phyloP scores from a whole-genome alignment of 2,888 invertebrate genomes.

The Coleophora deauratella region DNA sequence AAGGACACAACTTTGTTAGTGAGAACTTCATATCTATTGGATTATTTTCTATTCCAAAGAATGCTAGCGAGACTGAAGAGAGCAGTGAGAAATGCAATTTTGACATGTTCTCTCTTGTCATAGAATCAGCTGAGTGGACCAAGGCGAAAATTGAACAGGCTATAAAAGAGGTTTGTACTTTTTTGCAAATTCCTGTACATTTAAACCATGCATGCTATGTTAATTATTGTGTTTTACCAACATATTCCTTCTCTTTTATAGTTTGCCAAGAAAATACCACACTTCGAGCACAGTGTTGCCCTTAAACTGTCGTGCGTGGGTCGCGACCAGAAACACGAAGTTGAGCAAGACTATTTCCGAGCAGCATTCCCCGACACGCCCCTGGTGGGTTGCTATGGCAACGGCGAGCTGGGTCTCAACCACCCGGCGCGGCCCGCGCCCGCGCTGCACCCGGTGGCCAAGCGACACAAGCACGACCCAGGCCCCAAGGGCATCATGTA shows the following conservation, averaged over 20 bases:
- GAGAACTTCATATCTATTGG: conserved; percentile 53
- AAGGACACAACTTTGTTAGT: conserved; percentile 35
- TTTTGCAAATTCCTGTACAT: background rate
- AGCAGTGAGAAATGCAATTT: conserved; percentile 30
- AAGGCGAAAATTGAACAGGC: conserved; percentile 44
- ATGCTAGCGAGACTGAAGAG: conserved; percentile 15
- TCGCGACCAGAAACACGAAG: conserved; percentile 47
- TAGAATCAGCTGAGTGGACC: conserved; percentile 48
- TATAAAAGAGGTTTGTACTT: conserved; percentile 43
- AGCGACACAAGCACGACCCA: conserved; percentile 28
- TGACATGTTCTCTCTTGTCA: conserved; percentile 53
- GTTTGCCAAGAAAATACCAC: conserved; percentile 55
- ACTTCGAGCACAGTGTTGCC: conserved; percentile 51
- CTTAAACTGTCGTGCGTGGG: conserved; percentile 62
- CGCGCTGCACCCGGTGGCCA: conserved; percentile 17
- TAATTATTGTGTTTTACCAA: no score
- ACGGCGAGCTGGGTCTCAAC: conserved; percentile 58
- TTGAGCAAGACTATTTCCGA: conserved; percentile 52
- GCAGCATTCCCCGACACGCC: conserved; percentile 50
- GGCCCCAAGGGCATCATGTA: conserved; percentile 44
- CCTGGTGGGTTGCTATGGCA: conserved; percentile 58
- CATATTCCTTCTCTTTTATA: conserved; percentile 23
- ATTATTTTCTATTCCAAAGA: conserved; percentile 50
- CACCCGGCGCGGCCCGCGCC: conserved; percentile 30
- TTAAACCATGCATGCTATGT: no score